A percentile compares a stretch with the other conserved stretches of the same genome.
phyloP scores from a whole-genome alignment of 2,113 vertebrate species.

The Dendrocopos noguchii region DNA sequence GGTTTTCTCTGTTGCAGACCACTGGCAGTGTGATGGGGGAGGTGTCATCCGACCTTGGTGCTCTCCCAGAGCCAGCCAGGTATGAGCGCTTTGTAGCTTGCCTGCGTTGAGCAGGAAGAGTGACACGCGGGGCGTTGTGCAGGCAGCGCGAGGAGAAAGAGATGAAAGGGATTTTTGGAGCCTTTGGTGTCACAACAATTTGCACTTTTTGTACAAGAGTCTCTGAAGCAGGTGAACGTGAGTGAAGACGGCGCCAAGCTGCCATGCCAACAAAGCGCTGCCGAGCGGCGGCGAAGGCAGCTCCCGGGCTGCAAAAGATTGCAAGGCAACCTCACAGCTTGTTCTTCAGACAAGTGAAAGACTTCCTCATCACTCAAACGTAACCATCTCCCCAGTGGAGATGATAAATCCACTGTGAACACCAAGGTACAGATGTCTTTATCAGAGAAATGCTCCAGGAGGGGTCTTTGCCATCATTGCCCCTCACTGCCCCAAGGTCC shows the following conservation, averaged over 20 bases:
- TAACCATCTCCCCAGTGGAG: background rate
- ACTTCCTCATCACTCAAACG: background rate
- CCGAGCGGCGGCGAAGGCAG: background rate
- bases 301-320: background rate
- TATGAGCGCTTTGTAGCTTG: background rate
- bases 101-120: background rate
- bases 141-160: background rate
- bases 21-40: background rate
- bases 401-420: background rate
- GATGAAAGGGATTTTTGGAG: background rate
- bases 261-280: fast-evolving
- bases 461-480: background rate
- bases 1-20: background rate
- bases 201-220: background rate
- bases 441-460: background rate
- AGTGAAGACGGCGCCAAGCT: background rate
- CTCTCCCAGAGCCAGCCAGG: background rate
- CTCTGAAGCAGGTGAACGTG: background rate
- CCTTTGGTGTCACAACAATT: background rate
- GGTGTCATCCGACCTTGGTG: background rate
- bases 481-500: background rate
- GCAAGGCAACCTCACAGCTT: background rate
- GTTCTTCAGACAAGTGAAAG: background rate
- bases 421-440: background rate
- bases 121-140: background rate